Percentiles rank a stretch among this genome's conserved stretches.
Evolutionary conservation across 2,113 vertebrate species (phyloP).

Genomic region (Halcyon senegalensis): DNA sequence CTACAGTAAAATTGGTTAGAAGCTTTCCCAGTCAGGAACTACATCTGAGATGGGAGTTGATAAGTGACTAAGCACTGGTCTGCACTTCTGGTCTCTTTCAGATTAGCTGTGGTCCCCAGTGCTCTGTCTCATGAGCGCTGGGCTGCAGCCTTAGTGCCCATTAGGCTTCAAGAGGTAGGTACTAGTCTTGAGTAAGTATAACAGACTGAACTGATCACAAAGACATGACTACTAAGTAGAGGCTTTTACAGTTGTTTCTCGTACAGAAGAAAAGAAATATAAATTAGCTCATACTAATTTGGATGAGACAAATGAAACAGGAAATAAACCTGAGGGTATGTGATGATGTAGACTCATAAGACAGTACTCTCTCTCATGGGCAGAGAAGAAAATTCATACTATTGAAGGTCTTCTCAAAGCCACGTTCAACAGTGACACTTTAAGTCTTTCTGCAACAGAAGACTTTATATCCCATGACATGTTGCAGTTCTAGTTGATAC

Average conservation of each 20-base stretch:
- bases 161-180: not conserved
- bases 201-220: accelerated
- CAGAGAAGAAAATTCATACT: not conserved
- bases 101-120: no score
- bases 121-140: not conserved
- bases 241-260: not conserved
- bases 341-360: not conserved
- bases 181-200: not conserved
- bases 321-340: not conserved
- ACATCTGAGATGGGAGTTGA: not conserved
- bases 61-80: not conserved
- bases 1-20: not conserved
- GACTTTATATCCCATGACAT: not conserved
- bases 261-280: not conserved
- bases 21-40: not conserved
- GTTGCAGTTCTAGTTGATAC: not conserved
- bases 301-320: not conserved
- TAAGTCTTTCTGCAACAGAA: not conserved
- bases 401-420: not conserved
- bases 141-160: not conserved
- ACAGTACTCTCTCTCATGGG: not conserved
- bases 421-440: not conserved
- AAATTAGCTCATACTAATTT: not conserved
- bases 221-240: not conserved
- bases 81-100: not conserved